Conservation (phyloP, 2,888 invertebrate genomes). For the Hyalella azteca region DNA sequence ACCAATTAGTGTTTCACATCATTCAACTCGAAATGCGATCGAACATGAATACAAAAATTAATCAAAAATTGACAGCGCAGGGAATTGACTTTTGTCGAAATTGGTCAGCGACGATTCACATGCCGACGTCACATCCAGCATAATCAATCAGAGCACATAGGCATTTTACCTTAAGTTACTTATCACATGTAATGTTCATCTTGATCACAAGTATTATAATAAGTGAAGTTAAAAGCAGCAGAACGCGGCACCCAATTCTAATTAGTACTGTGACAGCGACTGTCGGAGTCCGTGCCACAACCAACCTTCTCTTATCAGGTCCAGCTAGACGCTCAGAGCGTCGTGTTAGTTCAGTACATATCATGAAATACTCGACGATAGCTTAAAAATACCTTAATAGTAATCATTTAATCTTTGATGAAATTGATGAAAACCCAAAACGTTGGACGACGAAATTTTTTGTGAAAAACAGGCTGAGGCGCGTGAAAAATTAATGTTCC, state of each 20-base stretch:
- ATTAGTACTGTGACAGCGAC: neutral
- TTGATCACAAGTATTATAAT: no score
- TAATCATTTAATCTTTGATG: constrained; percentile 5
- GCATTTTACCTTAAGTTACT: neutral
- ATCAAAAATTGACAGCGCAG: no score
- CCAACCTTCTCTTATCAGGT: no score
- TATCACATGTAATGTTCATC: constrained; percentile 16
- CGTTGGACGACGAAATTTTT: no score
- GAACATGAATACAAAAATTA: no score
- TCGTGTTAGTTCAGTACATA: neutral
- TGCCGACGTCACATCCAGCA: neutral
- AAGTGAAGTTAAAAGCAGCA: neutral
- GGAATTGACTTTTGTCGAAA: no score
- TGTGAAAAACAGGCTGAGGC: no score
- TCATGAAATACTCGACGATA: neutral
- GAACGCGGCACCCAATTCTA: neutral
- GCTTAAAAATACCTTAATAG: neutral
- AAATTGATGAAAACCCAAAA: no score
- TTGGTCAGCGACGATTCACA: no score
- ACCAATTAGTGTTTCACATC: no score
- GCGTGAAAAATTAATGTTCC: no score
- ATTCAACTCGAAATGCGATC: no score
- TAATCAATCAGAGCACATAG: neutral
- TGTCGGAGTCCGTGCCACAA: neutral
- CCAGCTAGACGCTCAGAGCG: neutral